Evolutionary conservation across 2,113 vertebrate genomes (phyloP), one percentile per base, ranked within the genome.

Genomic region (Myrmophylax atrothorax): DNA sequence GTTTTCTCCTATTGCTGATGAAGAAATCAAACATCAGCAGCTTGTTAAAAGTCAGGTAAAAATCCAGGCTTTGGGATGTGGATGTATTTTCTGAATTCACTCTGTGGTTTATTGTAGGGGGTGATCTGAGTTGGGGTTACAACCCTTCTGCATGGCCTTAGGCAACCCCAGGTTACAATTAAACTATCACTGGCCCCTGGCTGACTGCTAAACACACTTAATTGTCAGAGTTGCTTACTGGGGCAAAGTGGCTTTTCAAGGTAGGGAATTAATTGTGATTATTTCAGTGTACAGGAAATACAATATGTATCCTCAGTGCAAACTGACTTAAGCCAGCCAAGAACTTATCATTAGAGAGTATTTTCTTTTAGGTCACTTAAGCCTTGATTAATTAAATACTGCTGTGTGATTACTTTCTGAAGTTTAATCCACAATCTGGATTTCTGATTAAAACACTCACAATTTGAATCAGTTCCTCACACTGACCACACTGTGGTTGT

Each of bases 281-380:
- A 89, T 90, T 84, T 70, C 22, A 1, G 52, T 18, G 60, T 72
- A 23, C n/a, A 73, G 62, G 86, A 94, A 90, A 93, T 88, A 74
- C 4, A 87, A 77, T 81, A 47, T 3, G 9, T 77, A 50, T 77
- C 89, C 62, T 81, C 80, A 78, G 55, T 37, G 37, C 76, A 52
- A 77, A 84, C 47, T 55, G 80, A 84, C 76, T 92, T 86, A 77
- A 90, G 68, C 94, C 90, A 93, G 72, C 33, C 69, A 46, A 76
- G 72, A 33, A 88, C 73, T 86, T 86, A 90, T 70, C 38, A 1
- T 79, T 52, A 59, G 7, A n/a, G 63, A n/a, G 23, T 77, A 81
- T 77, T 88, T 95, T 81, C 50, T 89, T 81, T 91, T 93, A 89
- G 89, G 86, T 94, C 91, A 90, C 68, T 93, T 90, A 90, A 94